Evolutionary conservation across 2,797 vertebrate species (phyloP).

Genomic region (Trachurus trachurus): DNA sequence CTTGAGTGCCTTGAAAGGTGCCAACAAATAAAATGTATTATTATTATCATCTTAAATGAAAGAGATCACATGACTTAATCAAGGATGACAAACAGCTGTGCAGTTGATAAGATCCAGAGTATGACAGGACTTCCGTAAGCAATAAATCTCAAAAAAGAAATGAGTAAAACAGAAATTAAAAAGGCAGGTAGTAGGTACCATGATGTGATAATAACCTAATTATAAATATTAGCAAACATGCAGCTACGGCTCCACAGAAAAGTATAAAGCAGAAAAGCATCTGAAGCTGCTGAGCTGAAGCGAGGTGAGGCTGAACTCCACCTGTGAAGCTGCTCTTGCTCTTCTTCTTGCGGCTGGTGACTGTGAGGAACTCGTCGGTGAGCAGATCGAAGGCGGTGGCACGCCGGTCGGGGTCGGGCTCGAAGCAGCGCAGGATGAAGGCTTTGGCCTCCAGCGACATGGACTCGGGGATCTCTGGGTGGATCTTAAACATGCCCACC

Average conservation of each 20-base stretch:
- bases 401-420: slow-evolving; percentile 95
- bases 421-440: slow-evolving; percentile 96
- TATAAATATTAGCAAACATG: no score
- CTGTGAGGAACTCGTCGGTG: slow-evolving; percentile 96
- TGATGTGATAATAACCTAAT: no score
- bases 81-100: no score
- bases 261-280: background rate
- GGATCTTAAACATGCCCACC: slow-evolving; percentile 99
- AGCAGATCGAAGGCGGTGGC: slow-evolving; percentile 94
- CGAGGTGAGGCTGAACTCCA: slow-evolving; percentile 51
- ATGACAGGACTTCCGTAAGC: no score
- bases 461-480: slow-evolving; percentile 98
- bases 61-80: no score
- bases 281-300: background rate
- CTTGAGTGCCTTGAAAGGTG: no score
- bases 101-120: no score
- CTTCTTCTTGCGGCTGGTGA: slow-evolving; percentile 96
- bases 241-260: background rate
- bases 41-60: no score
- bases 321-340: slow-evolving; percentile 90
- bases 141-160: no score
- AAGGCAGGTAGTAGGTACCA: no score
- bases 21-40: no score
- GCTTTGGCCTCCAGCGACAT: slow-evolving; percentile 98
- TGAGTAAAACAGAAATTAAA: no score